Conservation (phyloP, 2,113 vertebrate species). For the Sarotherodon lohbergeri region DNA sequence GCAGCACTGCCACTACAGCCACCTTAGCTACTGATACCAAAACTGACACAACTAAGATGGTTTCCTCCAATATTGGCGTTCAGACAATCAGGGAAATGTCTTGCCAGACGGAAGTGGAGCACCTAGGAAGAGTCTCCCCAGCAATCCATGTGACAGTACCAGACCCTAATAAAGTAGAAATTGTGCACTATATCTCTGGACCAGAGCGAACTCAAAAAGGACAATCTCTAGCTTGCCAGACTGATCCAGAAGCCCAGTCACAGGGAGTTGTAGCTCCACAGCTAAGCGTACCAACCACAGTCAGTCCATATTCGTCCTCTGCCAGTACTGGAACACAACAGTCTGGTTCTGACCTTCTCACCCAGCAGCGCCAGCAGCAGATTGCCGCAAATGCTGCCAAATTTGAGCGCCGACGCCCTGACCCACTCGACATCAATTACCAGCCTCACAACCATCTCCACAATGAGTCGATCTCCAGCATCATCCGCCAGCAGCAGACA, state of each 20-base stretch:
- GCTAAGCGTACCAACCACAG: constrained; percentile 83
- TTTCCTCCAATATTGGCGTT: constrained; percentile 84
- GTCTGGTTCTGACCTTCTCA: constrained; percentile 76
- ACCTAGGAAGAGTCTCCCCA: constrained; percentile 87
- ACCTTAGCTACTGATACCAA: constrained; percentile 70
- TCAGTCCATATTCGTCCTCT: constrained; percentile 87
- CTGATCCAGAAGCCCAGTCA: constrained; percentile 84
- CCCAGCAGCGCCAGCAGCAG: constrained; percentile 74
- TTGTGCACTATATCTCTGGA: constrained; percentile 92
- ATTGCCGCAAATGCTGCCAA: constrained; percentile 73
- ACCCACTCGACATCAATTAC: constrained; percentile 94
- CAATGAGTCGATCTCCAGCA: constrained; percentile 85
- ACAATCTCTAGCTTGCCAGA: constrained; percentile 94
- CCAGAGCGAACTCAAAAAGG: constrained; percentile 91
- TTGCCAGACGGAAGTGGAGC: constrained; percentile 66
- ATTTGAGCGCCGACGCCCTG: constrained; percentile 89
- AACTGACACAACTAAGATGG: constrained; percentile 68
- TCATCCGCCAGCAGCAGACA: constrained; percentile 80
- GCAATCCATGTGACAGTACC: constrained; percentile 90
- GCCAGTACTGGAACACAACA: constrained; percentile 76
- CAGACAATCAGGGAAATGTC: constrained; percentile 85
- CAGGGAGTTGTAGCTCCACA: constrained; percentile 87
- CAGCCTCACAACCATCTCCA: constrained; percentile 87
- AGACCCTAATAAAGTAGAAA: constrained; percentile 89
- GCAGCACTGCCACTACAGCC: not conserved